Evolutionary conservation across 2,113 vertebrate species (phyloP), one percentile per base, ranked within the genome.

Genomic region (Rallus limicola): DNA sequence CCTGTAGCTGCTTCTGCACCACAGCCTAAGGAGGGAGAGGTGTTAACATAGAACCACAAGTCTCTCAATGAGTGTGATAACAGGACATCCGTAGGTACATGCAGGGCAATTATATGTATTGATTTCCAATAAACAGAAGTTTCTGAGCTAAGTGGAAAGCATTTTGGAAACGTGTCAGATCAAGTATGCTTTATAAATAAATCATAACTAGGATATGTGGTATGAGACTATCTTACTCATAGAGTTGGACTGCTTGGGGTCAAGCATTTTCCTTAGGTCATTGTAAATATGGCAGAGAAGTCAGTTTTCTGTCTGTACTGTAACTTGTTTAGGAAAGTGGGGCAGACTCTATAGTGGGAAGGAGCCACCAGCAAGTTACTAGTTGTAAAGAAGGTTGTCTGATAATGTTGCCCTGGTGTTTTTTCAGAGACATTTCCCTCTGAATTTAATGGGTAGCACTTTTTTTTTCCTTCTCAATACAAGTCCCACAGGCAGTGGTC

Each of bases 61-160:
- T 70, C 20, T 90, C 58, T 69, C 40, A 34, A 12, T 63, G 38
- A 44, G 6, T 53, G 15, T 72, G 24, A 6, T 77, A 33, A 52
- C 0, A 3, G 58, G 53, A 48, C 31, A 79, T 72, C 38, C 5
- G 31, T 16, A 26, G 55, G 15, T 40, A 10, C 23, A 52, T 69
- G 55, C 25, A 59, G 50, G 68, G 28, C 55, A 63, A 65, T 86
- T 88, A 75, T 33, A 72, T 15, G 18, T 63, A 96, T 88, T 69
- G 92, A 95, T 93, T 95, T 91, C 74, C 81, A 79, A 74, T 95
- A 86, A 95, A 74, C 31, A 62, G 55, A 42, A 5, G 4, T 78
- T 95, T 80, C 29, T 74, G 84, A 85, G 75, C n/a, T 55, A 91
- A 82, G 67, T 85, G 34, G 55, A 90, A 94, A 20, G 13, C 80